Conservation (phyloP, 53 echinoderm and acorn worm species). For the Patiria pectinifera region DNA sequence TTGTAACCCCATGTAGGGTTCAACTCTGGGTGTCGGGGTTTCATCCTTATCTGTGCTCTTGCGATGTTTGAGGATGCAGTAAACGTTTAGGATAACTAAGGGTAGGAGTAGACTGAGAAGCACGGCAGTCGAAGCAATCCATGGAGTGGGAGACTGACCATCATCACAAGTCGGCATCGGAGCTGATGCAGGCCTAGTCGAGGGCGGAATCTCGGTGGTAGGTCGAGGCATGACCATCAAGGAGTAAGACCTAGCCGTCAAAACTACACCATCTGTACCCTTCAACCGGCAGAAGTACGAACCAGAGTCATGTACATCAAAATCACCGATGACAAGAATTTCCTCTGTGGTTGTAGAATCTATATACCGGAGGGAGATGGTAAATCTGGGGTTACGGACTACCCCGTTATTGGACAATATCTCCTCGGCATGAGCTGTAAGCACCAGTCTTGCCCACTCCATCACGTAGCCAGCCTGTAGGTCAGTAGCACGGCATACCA, state of each 20-base stretch:
- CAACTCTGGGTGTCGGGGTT: too few relatives aligned
- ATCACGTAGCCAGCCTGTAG: neutral
- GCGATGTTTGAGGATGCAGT: too few relatives aligned
- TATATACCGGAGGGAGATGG: neutral
- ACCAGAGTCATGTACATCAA: neutral
- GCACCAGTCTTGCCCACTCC: neutral
- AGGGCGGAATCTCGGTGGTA: neutral
- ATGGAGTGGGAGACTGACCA: too few relatives aligned
- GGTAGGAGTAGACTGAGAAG: too few relatives aligned
- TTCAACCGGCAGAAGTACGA: neutral
- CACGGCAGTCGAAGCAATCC: too few relatives aligned
- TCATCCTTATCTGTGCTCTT: too few relatives aligned
- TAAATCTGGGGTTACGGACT: neutral
- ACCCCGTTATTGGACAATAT: neutral
- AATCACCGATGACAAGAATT: neutral
- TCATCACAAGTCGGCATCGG: too few relatives aligned
- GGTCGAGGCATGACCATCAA: neutral
- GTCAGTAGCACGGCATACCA: neutral
- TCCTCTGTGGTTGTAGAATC: neutral
- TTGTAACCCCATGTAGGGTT: too few relatives aligned
- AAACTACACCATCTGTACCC: neutral
- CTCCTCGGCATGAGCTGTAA: neutral
- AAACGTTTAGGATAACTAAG: too few relatives aligned
- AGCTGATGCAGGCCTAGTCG: too few relatives aligned
- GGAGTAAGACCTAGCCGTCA: neutral